Base-by-base conservation (phyloP, 2,888 invertebrate genomes). In the Neoascia interrupta region DNA sequence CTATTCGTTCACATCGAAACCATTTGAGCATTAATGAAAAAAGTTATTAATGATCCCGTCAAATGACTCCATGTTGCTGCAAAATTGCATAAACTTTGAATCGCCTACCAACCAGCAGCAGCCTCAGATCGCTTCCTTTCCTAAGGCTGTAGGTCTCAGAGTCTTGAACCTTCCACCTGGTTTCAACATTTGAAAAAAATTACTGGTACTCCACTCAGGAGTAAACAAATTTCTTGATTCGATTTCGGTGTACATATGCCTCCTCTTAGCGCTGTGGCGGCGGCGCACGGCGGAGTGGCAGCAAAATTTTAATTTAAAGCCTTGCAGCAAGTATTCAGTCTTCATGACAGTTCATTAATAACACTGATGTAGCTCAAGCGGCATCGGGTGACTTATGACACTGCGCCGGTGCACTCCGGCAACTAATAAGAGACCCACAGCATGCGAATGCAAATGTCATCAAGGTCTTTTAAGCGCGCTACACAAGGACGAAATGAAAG, bases 311-410 rank as follows among this genome's bases (percentile, higher is more conserved):
- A 64, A 76, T 72, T 76, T 70, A 63, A 72, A 56, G 60, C 72
- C 72, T 70, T 31, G 53, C 76, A 64, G 72, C 76, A 72, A 76
- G 72, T 72, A 76, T 76, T 76, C 76, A 72, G 76, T 76, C 76
- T 66, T 58, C 28, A 47, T 76, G 76, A 72, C 76, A 76, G 76
- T 76, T 76, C 76, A 76, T 76, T 76, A 76, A 76, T 76, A 76
- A 76, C 64, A 16, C 13, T 58, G 54, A 45, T 47, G 43, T 23
- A 34, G 13, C 23, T 51, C 43, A 11, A 58, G 28, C 76, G 31
- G 70, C 69, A 63, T 53, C 53, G 28, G 64, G 72, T 72, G 72
- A 76, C 72, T 72, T 76, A 76, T 76, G 76, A 70, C 76, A 76
- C 70, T 64, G 70, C 58, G n/a, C n/a, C 51, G 70, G 58, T 56